These are phyloP conservation scores for Tachuris rubrigastra DNA, from an alignment of 2,113 vertebrate genomes.

Conservation along the genomic window DNA sequence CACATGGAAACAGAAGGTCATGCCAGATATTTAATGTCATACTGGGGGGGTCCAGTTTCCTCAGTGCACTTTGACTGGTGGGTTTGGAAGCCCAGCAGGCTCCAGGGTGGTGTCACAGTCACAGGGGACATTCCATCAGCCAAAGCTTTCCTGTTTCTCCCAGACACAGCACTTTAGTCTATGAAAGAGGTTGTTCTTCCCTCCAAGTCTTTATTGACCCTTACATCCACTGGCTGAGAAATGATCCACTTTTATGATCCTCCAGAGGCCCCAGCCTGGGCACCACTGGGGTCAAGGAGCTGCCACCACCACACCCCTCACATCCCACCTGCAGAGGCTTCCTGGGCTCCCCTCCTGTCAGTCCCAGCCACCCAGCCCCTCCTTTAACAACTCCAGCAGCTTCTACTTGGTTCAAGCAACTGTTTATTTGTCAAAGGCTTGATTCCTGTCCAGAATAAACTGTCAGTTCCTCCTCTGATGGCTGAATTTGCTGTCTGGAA, in stretches of 20 bases:
- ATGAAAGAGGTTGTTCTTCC: neutral
- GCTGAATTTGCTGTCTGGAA: neutral
- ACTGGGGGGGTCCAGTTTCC: neutral
- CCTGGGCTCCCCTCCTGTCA: neutral
- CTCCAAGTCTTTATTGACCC: neutral
- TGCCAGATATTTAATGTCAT: neutral
- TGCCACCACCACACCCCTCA: neutral
- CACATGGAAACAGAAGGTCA: neutral
- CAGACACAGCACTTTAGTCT: accelerated
- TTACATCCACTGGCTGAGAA: neutral
- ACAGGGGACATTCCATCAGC: neutral
- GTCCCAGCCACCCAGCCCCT: neutral
- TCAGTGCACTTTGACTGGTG: accelerated
- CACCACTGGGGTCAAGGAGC: neutral
- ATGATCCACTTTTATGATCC: neutral
- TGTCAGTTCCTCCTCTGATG: neutral
- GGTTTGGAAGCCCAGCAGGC: neutral
- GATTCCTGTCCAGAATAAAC: neutral
- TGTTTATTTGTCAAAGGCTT: neutral
- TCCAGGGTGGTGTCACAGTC: neutral
- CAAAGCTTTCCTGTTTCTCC: neutral
- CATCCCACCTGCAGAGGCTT: neutral
- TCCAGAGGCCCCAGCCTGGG: neutral
- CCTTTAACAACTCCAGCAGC: neutral
- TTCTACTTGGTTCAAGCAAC: neutral